Evolutionary conservation across 2,888 invertebrate genomes (phyloP).

Genomic region (Troides aeacus): DNA sequence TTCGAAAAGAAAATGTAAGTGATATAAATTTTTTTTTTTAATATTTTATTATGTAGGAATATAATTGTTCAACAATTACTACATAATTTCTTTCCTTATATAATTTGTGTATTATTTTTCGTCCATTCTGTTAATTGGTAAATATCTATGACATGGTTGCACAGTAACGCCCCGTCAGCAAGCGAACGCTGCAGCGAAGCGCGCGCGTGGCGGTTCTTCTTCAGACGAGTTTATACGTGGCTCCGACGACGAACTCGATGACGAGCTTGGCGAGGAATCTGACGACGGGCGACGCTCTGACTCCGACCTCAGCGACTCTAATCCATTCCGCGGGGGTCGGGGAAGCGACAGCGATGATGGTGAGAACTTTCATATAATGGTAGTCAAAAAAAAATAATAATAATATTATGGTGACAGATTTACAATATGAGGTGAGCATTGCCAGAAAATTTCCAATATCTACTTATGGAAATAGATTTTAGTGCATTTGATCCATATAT

Average conservation of each 20-base stretch:
- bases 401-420: too few relatives aligned
- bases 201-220: conserved; percentile 81
- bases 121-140: neutral
- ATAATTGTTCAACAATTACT: neutral
- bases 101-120: neutral
- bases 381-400: too few relatives aligned
- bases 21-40: neutral
- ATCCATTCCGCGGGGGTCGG: conserved; percentile 91
- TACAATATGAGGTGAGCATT: too few relatives aligned
- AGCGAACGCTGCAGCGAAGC: conserved; percentile 68
- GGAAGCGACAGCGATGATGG: conserved; percentile 89
- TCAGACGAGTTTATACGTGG: conserved; percentile 84
- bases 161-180: conserved; percentile 68
- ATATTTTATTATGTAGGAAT: neutral
- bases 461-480: too few relatives aligned
- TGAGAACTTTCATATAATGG: neutral
- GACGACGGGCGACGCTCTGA: conserved; percentile 55
- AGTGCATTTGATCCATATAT: too few relatives aligned
- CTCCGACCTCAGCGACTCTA: conserved; percentile 86
- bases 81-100: neutral
- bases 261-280: conserved; percentile 63
- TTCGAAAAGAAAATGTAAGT: conserved; percentile 69
- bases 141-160: neutral
- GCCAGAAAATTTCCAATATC: too few relatives aligned
- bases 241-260: conserved; percentile 56